Percentiles rank a stretch among this genome's conserved stretches.
phyloP scores from a whole-genome alignment of 2,113 vertebrate species.

The Hucho hucho region DNA sequence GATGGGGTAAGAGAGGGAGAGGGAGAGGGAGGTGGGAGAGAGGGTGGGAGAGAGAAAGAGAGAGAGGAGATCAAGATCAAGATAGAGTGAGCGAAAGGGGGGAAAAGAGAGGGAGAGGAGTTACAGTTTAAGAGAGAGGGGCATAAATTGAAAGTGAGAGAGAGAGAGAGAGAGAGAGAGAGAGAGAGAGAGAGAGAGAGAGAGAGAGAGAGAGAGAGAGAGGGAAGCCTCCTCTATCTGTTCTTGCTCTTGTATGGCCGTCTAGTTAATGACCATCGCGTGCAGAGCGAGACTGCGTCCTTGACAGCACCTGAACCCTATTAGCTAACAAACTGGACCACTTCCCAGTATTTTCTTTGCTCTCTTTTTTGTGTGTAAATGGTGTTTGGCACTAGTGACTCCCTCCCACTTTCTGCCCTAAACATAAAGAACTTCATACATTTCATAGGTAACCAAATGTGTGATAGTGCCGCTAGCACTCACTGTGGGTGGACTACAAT shows the following conservation, averaged over 20 bases:
- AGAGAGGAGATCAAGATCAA: too few relatives aligned
- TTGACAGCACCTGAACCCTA: constrained; percentile 46
- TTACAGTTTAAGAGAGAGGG: not conserved
- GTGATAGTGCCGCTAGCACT: not conserved
- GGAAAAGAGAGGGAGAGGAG: not conserved
- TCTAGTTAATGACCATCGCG: constrained; percentile 43
- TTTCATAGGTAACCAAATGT: constrained; percentile 9
- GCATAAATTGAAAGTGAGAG: not conserved
- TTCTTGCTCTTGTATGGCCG: constrained; percentile 18
- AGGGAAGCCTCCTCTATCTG: not conserved
- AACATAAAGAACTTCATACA: constrained; percentile 28
- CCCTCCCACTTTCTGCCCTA: not conserved
- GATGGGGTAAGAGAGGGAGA: too few relatives aligned
- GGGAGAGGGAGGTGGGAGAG: too few relatives aligned
- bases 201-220: too few relatives aligned
- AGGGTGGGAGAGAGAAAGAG: too few relatives aligned
- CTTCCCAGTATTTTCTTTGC: constrained; percentile 29
- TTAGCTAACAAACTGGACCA: constrained; percentile 49
- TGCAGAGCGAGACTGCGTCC: constrained; percentile 40
- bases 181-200: too few relatives aligned
- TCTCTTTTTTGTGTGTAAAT: constrained; percentile 20
- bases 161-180: constrained; percentile 4
- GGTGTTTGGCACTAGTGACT: constrained; percentile 14
- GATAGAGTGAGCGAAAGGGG: not conserved
- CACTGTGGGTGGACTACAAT: not conserved